These are phyloP conservation scores for Panurus biarmicus DNA, from an alignment of 2,113 vertebrate species.

Conservation along the genomic window DNA sequence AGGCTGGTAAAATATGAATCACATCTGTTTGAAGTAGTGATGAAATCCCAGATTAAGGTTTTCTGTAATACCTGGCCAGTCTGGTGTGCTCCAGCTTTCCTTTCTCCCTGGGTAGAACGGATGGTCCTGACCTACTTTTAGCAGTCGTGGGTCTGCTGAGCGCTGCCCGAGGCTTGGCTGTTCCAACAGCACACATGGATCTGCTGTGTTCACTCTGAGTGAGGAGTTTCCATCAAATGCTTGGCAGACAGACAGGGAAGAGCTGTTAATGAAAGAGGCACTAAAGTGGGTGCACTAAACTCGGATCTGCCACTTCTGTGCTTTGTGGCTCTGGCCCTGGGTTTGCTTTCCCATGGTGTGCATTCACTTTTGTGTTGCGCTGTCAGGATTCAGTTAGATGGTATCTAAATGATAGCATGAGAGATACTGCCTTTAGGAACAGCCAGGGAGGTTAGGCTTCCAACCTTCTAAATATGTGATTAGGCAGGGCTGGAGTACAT, in stretches of 20 bases:
- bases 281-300: not conserved
- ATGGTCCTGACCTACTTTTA: conserved; percentile 31
- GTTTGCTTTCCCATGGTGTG: not conserved
- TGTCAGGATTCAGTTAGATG: not conserved
- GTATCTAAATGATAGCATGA: not conserved
- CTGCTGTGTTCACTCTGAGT: not conserved
- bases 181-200: accelerated
- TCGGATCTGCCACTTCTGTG: not conserved
- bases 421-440: not conserved
- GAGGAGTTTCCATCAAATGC: not conserved
- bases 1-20: conserved; percentile 23
- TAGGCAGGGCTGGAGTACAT: not conserved
- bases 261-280: not conserved
- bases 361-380: not conserved
- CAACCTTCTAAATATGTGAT: not conserved
- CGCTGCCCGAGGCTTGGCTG: not conserved
- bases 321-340: not conserved
- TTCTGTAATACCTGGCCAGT: conserved; percentile 49
- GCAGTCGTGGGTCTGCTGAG: not conserved
- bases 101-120: not conserved
- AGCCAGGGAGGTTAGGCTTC: not conserved
- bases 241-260: not conserved
- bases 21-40: conserved; percentile 53
- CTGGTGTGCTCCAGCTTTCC: not conserved
- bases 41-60: conserved; percentile 45